phyloP scores from a whole-genome alignment of 2,888 invertebrate genomes.

The Coelogynopora nodosa region DNA sequence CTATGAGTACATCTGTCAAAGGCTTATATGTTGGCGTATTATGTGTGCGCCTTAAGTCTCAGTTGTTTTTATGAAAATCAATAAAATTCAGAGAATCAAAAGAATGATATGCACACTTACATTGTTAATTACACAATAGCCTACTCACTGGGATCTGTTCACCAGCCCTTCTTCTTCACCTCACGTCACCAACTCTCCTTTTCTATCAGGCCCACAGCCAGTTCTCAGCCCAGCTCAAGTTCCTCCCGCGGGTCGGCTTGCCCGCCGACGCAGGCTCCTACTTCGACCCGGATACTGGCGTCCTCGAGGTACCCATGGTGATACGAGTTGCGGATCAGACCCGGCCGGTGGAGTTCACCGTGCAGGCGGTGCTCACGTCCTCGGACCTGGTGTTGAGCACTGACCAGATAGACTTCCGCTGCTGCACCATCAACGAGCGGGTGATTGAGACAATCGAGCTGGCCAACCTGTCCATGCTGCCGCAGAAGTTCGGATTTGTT shows the following conservation, averaged over 20 bases:
- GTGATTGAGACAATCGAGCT: conserved; percentile 55
- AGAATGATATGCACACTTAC: no score
- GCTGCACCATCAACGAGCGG: conserved; percentile 59
- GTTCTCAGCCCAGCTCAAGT: conserved; percentile 61
- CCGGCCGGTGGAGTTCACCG: conserved; percentile 58
- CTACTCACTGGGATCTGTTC: background rate
- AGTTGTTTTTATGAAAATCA: no score
- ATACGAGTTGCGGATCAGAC: conserved; percentile 61
- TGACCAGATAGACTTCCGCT: conserved; percentile 58
- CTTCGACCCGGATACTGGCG: conserved; percentile 60
- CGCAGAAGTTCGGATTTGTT: conserved; percentile 61
- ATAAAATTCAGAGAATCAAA: no score
- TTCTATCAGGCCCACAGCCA: conserved; percentile 57
- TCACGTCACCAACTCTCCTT: background rate
- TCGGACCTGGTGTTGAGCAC: conserved; percentile 59
- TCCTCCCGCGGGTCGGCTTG: conserved; percentile 56
- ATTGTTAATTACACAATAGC: no score
- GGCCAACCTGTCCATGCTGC: conserved; percentile 59
- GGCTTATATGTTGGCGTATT: no score
- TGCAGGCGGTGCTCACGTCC: conserved; percentile 59
- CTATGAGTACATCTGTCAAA: no score
- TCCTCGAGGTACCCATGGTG: conserved; percentile 60
- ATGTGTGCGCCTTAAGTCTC: no score
- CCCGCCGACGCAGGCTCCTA: conserved; percentile 52
- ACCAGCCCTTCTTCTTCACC: background rate